These are phyloP conservation scores for Allacma fusca DNA, from an alignment of 2,888 invertebrate genomes.

Conservation along the genomic window DNA sequence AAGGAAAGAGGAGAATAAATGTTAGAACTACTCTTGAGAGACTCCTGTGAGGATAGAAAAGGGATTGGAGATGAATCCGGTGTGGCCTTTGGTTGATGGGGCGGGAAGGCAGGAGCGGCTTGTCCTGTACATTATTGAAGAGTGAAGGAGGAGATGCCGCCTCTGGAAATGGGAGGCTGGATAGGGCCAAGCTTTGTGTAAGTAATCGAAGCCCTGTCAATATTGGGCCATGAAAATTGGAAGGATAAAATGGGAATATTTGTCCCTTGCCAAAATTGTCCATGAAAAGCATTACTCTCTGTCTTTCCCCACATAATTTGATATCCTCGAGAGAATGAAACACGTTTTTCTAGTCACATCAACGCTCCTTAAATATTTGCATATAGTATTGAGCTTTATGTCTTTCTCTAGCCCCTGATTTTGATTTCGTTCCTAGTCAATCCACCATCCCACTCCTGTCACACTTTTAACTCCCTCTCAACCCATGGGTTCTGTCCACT, in stretches of 20 bases:
- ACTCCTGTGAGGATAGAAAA: too few species aligned
- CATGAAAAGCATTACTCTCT: neutral
- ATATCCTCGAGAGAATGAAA: neutral
- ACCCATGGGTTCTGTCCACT: too few species aligned
- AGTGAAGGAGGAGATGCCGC: neutral
- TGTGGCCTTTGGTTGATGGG: too few species aligned
- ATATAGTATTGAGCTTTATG: neutral
- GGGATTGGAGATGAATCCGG: too few species aligned
- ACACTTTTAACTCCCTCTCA: too few species aligned
- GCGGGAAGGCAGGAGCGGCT: too few species aligned
- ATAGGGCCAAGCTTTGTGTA: neutral
- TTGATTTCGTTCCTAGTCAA: too few species aligned
- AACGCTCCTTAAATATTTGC: neutral
- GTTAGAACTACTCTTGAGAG: too few species aligned
- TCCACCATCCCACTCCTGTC: too few species aligned
- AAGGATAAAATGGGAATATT: slow-evolving; percentile 4
- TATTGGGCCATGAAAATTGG: neutral
- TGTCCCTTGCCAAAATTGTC: neutral
- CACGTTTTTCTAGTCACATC: neutral
- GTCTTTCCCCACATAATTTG: neutral
- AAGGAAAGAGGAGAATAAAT: too few species aligned
- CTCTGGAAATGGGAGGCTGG: neutral
- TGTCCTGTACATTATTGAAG: too few species aligned
- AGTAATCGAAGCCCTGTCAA: slow-evolving; percentile 9
- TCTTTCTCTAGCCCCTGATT: neutral